phyloP scores from a whole-genome alignment of 92 coral and sea anemone species.

The Hydrozoanthus gracilis region DNA sequence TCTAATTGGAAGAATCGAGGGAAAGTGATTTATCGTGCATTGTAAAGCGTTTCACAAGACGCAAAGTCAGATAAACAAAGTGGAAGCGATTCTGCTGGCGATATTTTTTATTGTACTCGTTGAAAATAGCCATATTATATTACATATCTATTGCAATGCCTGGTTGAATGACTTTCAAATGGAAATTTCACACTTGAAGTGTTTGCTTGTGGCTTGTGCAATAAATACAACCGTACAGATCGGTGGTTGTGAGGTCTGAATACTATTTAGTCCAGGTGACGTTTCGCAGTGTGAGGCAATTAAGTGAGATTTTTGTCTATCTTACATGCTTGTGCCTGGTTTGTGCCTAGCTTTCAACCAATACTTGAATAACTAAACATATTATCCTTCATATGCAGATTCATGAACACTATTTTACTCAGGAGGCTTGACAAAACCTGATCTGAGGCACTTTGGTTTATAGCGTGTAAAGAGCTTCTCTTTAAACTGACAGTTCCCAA shows the following conservation, averaged over 20 bases:
- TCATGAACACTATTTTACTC: neutral
- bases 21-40: conserved; percentile 30
- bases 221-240: neutral
- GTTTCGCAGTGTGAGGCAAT: neutral
- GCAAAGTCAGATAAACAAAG: neutral
- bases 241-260: conserved; percentile 6
- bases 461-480: neutral
- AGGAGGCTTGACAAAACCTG: neutral
- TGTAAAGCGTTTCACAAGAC: neutral
- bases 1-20: conserved; percentile 26
- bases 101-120: neutral
- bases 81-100: neutral
- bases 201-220: conserved; percentile 8
- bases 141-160: neutral
- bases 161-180: neutral
- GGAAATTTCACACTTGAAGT: neutral
- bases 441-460: neutral
- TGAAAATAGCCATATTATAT: neutral
- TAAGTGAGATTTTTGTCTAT: neutral
- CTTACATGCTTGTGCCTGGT: conserved; percentile 1
- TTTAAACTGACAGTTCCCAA: neutral
- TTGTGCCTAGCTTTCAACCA: neutral
- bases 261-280: conserved; percentile 15
- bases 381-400: neutral
- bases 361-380: neutral